Percentiles rank a stretch among this genome's conserved stretches.
Conservation (phyloP, 2,113 vertebrate genomes). For the Perca schrenkii region DNA sequence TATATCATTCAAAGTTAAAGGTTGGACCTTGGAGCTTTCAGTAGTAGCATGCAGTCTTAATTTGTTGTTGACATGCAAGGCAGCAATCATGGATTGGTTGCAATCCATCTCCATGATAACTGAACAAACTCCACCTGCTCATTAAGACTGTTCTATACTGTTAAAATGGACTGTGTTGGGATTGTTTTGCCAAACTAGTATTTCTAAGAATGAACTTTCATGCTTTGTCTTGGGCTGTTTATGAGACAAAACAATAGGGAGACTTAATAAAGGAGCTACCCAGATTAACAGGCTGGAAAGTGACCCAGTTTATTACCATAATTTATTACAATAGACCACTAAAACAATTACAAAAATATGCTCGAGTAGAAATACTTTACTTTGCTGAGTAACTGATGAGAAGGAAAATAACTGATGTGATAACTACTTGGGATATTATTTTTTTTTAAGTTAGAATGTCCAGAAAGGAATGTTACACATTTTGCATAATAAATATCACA, state of each 20-base stretch:
- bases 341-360: neutral
- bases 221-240: constrained; percentile 3
- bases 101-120: neutral
- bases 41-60: neutral
- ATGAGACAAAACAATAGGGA: neutral
- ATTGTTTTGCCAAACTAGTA: neutral
- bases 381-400: neutral
- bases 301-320: neutral
- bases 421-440: neutral
- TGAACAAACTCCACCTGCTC: neutral
- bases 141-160: neutral
- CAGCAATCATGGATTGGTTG: neutral
- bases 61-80: neutral
- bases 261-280: neutral
- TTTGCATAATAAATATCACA: neutral
- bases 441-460: neutral
- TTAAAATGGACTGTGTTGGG: neutral
- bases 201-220: neutral
- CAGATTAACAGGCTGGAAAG: constrained; percentile 1
- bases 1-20: neutral
- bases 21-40: neutral
- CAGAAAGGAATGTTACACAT: neutral
- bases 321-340: neutral
- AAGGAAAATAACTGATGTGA: neutral
- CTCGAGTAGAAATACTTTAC: neutral